Conservation (phyloP, 2,797 vertebrate species). For the Sylvia borin region DNA sequence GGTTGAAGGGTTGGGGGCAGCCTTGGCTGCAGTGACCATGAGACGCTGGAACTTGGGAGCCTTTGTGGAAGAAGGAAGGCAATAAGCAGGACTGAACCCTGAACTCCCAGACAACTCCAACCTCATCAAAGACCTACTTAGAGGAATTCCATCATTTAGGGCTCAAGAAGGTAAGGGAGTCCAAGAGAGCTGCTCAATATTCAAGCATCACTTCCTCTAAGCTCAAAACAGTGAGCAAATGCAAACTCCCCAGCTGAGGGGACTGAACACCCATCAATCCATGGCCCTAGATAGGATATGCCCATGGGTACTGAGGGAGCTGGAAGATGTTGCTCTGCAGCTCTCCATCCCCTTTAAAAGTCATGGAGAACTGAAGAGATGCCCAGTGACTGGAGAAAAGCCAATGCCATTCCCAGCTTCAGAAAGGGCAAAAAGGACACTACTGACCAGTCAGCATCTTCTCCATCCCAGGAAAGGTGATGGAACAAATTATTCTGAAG, state of each 20-base stretch:
- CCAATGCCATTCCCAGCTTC: background rate
- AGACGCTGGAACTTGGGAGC: background rate
- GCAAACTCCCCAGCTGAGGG: too few species aligned
- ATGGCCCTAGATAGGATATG: too few species aligned
- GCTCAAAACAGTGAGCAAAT: background rate
- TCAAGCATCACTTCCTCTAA: background rate
- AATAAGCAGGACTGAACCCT: background rate
- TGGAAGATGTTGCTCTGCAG: too few species aligned
- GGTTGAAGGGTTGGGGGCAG: accelerated
- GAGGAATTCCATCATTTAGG: background rate
- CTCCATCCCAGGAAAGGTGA: background rate
- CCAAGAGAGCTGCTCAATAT: background rate
- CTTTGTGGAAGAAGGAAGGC: background rate
- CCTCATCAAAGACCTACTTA: background rate
- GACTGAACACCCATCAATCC: too few species aligned
- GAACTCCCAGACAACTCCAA: too few species aligned
- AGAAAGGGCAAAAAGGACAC: background rate
- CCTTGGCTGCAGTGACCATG: background rate
- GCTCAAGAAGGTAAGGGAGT: background rate
- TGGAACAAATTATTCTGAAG: background rate
- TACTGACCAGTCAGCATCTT: too few species aligned
- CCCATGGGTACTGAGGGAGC: too few species aligned
- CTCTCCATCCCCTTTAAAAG: background rate
- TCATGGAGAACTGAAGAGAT: background rate
- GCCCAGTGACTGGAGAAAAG: background rate